Conservation (phyloP, 2,888 invertebrate genomes). For the Pediacus dermestoides region DNA sequence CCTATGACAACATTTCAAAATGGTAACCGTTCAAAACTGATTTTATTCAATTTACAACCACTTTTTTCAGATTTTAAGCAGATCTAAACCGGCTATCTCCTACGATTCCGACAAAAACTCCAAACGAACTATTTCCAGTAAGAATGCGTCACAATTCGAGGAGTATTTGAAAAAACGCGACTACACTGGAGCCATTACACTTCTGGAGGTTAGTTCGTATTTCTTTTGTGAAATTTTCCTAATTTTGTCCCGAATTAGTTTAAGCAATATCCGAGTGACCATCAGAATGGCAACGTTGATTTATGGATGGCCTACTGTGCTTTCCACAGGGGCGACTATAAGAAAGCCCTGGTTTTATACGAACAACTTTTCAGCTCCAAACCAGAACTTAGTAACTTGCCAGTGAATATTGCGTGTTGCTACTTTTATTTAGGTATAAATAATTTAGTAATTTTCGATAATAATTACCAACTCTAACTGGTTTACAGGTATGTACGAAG, state of each 20-base stretch:
- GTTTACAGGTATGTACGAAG: constrained; percentile 66
- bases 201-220: constrained; percentile 72
- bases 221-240: no score
- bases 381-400: constrained; percentile 59
- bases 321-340: constrained; percentile 94
- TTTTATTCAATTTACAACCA: no score
- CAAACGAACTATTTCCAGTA: constrained; percentile 36
- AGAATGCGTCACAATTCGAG: constrained; percentile 75
- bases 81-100: constrained; percentile 73
- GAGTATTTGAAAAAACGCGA: constrained; percentile 87
- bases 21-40: no score
- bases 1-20: no score
- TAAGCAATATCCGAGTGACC: constrained; percentile 53
- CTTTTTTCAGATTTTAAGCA: constrained; percentile 68
- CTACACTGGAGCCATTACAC: constrained; percentile 90
- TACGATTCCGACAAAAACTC: constrained; percentile 36
- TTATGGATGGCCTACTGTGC: constrained; percentile 94
- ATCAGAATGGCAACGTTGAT: constrained; percentile 53
- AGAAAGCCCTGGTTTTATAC: constrained; percentile 73
- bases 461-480: neutral
- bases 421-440: constrained; percentile 84
- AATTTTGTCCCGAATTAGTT: no score
- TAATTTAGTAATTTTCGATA: neutral
- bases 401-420: constrained; percentile 85
- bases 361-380: constrained; percentile 55